These are phyloP conservation scores for Remorina albescens DNA, from an alignment of 2,797 vertebrate species.

Conservation along the genomic window DNA sequence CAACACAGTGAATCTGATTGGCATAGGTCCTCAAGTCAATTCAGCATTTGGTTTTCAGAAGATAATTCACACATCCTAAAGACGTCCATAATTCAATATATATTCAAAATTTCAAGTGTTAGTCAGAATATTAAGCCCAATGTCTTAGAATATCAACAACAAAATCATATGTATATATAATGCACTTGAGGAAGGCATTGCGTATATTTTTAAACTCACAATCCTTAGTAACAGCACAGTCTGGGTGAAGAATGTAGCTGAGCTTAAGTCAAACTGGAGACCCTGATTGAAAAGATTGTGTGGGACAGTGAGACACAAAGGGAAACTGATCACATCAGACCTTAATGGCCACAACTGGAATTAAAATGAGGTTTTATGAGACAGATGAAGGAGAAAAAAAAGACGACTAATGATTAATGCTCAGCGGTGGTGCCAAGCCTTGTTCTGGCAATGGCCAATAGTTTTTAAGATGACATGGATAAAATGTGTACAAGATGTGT, in stretches of 20 bases:
- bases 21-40: slow-evolving; percentile 77
- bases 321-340: slow-evolving; percentile 45
- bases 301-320: slow-evolving; percentile 54
- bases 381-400: slow-evolving; percentile 41
- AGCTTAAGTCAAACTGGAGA: slow-evolving; percentile 65
- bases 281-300: slow-evolving; percentile 70
- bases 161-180: slow-evolving; percentile 78
- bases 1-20: slow-evolving; percentile 77
- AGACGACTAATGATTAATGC: slow-evolving; percentile 36
- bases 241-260: slow-evolving; percentile 68
- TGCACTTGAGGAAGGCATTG: slow-evolving; percentile 84
- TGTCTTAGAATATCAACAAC: slow-evolving; percentile 72
- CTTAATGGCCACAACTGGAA: slow-evolving; percentile 37
- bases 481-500: slow-evolving; percentile 38
- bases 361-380: slow-evolving; percentile 44
- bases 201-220: slow-evolving; percentile 66
- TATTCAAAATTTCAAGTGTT: slow-evolving; percentile 81
- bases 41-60: slow-evolving; percentile 80
- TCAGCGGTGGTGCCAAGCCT: slow-evolving; percentile 25
- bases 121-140: slow-evolving; percentile 76
- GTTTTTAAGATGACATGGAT: slow-evolving; percentile 30
- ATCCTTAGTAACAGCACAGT: slow-evolving; percentile 73
- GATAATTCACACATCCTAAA: slow-evolving; percentile 73
- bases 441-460: slow-evolving; percentile 23
- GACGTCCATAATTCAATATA: slow-evolving; percentile 65